These are phyloP conservation scores for Lutjanus argentimaculatus DNA, from an alignment of 2,797 vertebrate genomes.

Conservation along the genomic window DNA sequence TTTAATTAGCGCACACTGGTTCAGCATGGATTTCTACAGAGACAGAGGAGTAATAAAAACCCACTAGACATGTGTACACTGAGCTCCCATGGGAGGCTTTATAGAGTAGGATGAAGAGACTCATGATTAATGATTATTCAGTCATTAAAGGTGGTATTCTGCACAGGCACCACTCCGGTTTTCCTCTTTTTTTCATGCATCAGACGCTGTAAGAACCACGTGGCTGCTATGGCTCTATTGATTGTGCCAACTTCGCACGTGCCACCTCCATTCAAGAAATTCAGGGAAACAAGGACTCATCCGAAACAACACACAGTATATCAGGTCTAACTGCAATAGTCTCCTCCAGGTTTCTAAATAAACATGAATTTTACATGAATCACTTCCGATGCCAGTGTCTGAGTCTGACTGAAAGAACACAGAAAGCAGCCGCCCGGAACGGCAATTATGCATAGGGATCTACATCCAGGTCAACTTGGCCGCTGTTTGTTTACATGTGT, in stretches of 20 bases:
- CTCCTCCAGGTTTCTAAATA: slow-evolving; percentile 5
- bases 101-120: slow-evolving; percentile 30
- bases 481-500: background rate
- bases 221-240: background rate
- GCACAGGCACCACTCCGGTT: slow-evolving; percentile 29
- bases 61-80: slow-evolving; percentile 51
- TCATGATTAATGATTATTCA: slow-evolving; percentile 49
- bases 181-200: slow-evolving; percentile 12
- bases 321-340: too few relatives aligned
- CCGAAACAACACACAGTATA: background rate
- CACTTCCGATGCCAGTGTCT: background rate
- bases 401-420: background rate
- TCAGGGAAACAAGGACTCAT: background rate
- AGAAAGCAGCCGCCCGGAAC: background rate
- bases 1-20: slow-evolving; percentile 68
- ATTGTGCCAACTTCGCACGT: too few relatives aligned
- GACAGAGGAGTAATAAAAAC: slow-evolving; percentile 54
- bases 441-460: background rate
- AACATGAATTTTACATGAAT: background rate
- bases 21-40: slow-evolving; percentile 56
- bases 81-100: slow-evolving; percentile 51
- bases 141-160: slow-evolving; percentile 46
- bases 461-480: background rate
- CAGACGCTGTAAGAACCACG: background rate
- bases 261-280: background rate